Evolutionary conservation across 53 echinoderm and acorn worm species (phyloP).

Genomic region (Astropecten irregularis): DNA sequence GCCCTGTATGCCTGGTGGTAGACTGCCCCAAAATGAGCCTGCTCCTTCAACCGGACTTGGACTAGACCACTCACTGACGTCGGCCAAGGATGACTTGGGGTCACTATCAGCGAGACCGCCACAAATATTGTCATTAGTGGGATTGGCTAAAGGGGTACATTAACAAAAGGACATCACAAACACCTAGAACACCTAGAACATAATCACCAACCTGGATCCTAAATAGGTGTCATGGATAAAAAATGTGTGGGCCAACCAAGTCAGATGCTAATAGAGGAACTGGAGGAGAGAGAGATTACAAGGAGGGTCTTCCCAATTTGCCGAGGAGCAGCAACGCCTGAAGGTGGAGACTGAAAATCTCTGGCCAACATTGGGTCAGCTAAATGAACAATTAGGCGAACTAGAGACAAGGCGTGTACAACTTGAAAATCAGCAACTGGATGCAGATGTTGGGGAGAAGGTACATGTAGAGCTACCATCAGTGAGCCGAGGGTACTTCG

Average conservation of each 20-base stretch:
- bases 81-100: no score
- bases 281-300: not conserved
- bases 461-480: not conserved
- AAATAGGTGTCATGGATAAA: not conserved
- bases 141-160: not conserved
- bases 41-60: no score
- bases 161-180: not conserved
- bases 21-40: no score
- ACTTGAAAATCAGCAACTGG: not conserved
- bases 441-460: not conserved
- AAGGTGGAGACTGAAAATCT: not conserved
- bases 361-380: not conserved
- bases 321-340: not conserved
- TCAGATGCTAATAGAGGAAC: not conserved
- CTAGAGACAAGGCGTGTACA: not conserved
- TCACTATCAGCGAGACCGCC: not conserved
- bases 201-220: not conserved
- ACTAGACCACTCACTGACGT: not conserved
- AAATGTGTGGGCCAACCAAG: not conserved
- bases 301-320: not conserved
- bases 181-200: not conserved
- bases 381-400: not conserved
- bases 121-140: conserved; percentile 3
- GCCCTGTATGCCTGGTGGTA: no score
- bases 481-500: not conserved